Evolutionary conservation across 2,888 invertebrate species (phyloP), one percentile per base, ranked within the genome.

Genomic region (Euphydryas editha): DNA sequence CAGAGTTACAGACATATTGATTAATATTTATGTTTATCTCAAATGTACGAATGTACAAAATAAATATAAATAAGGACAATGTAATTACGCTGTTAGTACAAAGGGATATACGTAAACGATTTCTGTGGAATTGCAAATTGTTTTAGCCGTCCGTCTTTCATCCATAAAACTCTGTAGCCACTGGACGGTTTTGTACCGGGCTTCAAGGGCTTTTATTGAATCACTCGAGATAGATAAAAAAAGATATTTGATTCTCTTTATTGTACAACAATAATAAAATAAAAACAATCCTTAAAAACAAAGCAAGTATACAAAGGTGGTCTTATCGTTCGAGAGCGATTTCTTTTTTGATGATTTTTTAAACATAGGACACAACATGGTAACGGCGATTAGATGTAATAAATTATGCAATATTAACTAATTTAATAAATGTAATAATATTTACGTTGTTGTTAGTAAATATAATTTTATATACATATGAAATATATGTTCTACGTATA

Each of bases 121-220:
- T 44, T 44, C 42, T 44, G 15, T n/a, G 42, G 42, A 44, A 44
- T 44, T 44, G n/a, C 5, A 44, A 44, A 44, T 44, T 44, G 42
- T 44, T 44, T 44, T 44, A 44, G 42, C n/a, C n/a, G n/a, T 44
- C 11, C 13, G 10, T 39, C 39, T 39, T 39, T 39, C 15, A 39
- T 39, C 39, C 39, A 39, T 39, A 39, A 13, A 13, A 39, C 11
- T 11, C 15, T 10, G 39, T 11, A 39, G 15, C 39, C 11, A 39
- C 39, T 39, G 39, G 39, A 39, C 39, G 39, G 39, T 10, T 39
- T 39, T 11, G 11, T 39, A 2, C 39, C 15, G 11, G 15, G 39
- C 39, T 39, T 39, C 8, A 4, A 39, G 39, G 15, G 11, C 39
- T 39, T 39, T 39, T 39, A 30, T 30, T 30, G 39, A 13, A 39